These are phyloP conservation scores for Neofelis nebulosa DNA, from an alignment of 2,113 vertebrate genomes.

Conservation along the genomic window DNA sequence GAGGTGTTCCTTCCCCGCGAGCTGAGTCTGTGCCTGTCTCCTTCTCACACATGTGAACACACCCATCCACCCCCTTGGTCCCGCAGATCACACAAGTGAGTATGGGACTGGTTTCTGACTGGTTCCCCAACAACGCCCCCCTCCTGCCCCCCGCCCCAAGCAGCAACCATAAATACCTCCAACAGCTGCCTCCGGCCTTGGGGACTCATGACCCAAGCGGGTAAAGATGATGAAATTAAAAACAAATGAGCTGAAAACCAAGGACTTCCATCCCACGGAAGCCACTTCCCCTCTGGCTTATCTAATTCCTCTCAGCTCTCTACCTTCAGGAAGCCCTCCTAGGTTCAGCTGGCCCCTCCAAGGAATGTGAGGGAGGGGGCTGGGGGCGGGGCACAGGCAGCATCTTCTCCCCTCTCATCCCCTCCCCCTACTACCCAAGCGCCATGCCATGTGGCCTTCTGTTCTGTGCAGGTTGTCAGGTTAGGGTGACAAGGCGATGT, in stretches of 20 bases:
- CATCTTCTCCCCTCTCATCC: background rate
- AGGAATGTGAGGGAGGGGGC: background rate
- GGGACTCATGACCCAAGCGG: background rate
- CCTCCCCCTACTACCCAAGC: background rate
- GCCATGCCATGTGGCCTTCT: background rate
- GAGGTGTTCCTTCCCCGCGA: background rate
- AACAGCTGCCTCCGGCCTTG: background rate
- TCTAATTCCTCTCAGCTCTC: background rate
- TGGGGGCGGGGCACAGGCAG: background rate
- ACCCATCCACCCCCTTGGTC: background rate
- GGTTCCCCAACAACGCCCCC: background rate
- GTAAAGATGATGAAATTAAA: background rate
- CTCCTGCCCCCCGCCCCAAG: too few relatives aligned
- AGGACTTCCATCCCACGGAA: background rate
- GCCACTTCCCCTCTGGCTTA: background rate
- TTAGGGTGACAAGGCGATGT: background rate
- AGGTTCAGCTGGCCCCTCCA: background rate
- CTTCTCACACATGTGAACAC: accelerated
- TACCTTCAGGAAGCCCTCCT: constrained; percentile 4
- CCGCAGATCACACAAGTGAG: background rate
- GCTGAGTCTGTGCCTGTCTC: background rate
- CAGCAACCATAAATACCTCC: background rate
- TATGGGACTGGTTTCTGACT: background rate
- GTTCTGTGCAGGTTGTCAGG: accelerated
- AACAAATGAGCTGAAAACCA: background rate